Percentiles rank a stretch among this genome's conserved stretches.
phyloP scores from a whole-genome alignment of 1,140 invertebrate genomes.

The Zaprionus vittiger region DNA sequence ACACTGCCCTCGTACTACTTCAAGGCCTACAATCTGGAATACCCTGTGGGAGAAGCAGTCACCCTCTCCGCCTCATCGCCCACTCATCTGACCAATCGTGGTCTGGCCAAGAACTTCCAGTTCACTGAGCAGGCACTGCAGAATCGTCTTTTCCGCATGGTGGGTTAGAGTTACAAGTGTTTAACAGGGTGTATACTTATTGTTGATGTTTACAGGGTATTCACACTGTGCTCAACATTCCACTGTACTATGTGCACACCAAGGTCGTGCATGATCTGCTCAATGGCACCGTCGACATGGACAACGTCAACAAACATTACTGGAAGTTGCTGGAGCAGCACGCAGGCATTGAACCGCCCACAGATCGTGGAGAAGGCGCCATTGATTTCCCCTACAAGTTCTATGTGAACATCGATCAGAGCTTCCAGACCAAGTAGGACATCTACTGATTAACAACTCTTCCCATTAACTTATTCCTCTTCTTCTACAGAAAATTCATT shows the following conservation, averaged over 20 bases:
- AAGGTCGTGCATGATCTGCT: constrained; percentile 79
- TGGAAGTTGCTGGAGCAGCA: constrained; percentile 86
- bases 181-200: neutral
- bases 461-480: neutral
- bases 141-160: constrained; percentile 86
- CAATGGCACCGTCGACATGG: constrained; percentile 74
- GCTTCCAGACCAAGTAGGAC: constrained; percentile 69
- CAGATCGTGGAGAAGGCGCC: constrained; percentile 85
- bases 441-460: too few relatives aligned
- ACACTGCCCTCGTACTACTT: constrained; percentile 85
- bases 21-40: constrained; percentile 88
- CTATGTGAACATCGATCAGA: constrained; percentile 78
- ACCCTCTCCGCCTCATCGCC: constrained; percentile 87
- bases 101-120: constrained; percentile 51
- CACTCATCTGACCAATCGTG: constrained; percentile 85
- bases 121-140: constrained; percentile 63
- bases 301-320: constrained; percentile 86
- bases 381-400: constrained; percentile 87
- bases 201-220: constrained; percentile 51
- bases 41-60: constrained; percentile 89
- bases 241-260: constrained; percentile 75
- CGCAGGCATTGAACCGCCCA: constrained; percentile 87
- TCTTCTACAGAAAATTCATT: constrained; percentile 68
- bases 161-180: neutral
- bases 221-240: constrained; percentile 76